A percentile compares a stretch with the other conserved stretches of the same genome.
These are phyloP conservation scores for Therioaphis trifolii DNA, from an alignment of 2,888 invertebrate genomes.

Conservation along the genomic window DNA sequence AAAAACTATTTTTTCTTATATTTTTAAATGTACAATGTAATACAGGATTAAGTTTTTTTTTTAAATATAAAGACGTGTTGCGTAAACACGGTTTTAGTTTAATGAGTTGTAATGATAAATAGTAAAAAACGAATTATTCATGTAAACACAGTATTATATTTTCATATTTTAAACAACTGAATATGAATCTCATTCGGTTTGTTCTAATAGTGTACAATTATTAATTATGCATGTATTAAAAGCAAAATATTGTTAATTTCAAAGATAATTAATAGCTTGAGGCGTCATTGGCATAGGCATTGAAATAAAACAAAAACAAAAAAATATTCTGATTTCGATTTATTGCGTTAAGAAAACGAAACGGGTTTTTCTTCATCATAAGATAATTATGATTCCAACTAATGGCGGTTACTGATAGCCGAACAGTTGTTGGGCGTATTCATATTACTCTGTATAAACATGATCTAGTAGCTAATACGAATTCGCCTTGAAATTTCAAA, in stretches of 20 bases:
- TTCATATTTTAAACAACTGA: too few relatives aligned
- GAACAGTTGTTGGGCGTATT: neutral
- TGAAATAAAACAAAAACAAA: neutral
- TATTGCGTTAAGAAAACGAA: slow-evolving; percentile 2
- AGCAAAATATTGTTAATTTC: neutral
- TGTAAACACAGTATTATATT: too few relatives aligned
- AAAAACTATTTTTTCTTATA: too few relatives aligned
- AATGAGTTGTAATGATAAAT: too few relatives aligned
- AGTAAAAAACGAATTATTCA: too few relatives aligned
- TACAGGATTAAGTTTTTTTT: too few relatives aligned
- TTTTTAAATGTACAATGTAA: too few relatives aligned
- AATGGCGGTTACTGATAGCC: neutral
- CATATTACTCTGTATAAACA: neutral
- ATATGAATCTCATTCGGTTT: neutral
- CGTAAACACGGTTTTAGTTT: too few relatives aligned
- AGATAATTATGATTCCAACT: neutral
- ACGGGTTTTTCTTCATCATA: slow-evolving; percentile 35
- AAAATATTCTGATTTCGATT: neutral
- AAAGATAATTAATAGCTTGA: neutral
- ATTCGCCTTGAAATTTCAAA: slow-evolving; percentile 13
- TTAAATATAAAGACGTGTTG: too few relatives aligned
- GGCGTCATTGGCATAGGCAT: too few relatives aligned
- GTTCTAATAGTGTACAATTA: neutral
- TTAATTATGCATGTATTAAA: neutral
- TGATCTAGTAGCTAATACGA: neutral